These are phyloP conservation scores for Acanthochromis polyacanthus DNA, from an alignment of 2,113 vertebrate species.

Conservation along the genomic window DNA sequence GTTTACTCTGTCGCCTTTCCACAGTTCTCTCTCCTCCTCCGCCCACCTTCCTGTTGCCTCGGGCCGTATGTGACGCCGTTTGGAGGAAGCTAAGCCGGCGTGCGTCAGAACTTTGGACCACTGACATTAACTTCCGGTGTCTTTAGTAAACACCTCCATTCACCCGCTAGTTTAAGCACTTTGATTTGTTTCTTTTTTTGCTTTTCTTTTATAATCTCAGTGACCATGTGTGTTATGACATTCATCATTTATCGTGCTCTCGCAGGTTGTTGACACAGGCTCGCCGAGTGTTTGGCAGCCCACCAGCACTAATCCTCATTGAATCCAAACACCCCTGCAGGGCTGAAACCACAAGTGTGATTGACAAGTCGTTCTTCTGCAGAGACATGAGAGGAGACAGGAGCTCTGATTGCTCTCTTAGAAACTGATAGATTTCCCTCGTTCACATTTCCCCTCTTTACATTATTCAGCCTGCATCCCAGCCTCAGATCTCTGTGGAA, in stretches of 20 bases:
- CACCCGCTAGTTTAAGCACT: conserved; percentile 1
- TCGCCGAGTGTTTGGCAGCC: conserved; percentile 37
- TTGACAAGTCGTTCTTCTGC: conserved; percentile 56
- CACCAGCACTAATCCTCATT: conserved; percentile 35
- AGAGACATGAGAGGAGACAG: conserved; percentile 25
- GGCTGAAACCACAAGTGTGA: conserved; percentile 39
- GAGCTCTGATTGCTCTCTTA: conserved; percentile 47
- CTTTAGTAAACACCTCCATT: conserved; percentile 22
- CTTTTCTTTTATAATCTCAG: conserved; percentile 1
- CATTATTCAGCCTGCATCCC: conserved; percentile 48
- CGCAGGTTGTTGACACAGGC: conserved; percentile 43
- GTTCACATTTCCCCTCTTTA: conserved; percentile 25
- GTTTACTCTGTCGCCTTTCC: conserved; percentile 26
- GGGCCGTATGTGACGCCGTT: conserved; percentile 24
- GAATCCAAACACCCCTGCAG: conserved; percentile 43
- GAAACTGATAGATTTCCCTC: conserved; percentile 40
- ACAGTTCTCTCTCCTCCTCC: conserved; percentile 25
- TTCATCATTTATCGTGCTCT: conserved; percentile 20
- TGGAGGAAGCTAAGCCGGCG: conserved; percentile 25
- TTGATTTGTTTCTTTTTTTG: background rate
- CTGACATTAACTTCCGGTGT: conserved; percentile 8
- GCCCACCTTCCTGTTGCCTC: conserved; percentile 43
- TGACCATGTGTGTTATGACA: background rate
- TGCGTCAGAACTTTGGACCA: conserved; percentile 38
- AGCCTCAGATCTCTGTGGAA: conserved; percentile 59